phyloP scores from a whole-genome alignment of 2,888 invertebrate species.

The Pinctada fucata region DNA sequence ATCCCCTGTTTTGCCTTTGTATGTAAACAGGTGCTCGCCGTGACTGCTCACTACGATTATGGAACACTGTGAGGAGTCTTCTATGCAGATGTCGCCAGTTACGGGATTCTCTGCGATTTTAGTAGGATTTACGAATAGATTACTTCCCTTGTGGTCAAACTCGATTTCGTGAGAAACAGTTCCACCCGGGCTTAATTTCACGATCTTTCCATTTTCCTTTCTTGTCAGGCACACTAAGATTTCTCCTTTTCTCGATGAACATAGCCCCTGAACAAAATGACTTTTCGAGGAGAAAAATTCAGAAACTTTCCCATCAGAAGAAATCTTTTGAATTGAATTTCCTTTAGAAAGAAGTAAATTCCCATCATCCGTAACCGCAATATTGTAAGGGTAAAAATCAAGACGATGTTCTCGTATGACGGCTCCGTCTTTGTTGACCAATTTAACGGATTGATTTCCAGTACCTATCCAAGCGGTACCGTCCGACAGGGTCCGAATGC shows the following conservation, averaged over 20 bases:
- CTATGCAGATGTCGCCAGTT: conserved; percentile 14
- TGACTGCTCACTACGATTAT: conserved; percentile 10
- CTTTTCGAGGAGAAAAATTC: conserved; percentile 2
- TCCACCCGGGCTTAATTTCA: conserved; percentile 1
- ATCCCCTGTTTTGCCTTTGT: conserved; percentile 1
- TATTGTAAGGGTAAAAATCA: conserved; percentile 23
- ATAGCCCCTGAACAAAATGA: conserved; percentile 11
- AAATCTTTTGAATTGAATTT: background rate
- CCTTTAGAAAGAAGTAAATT: conserved; percentile 13
- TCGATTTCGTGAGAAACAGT: conserved; percentile 7
- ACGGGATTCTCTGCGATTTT: conserved; percentile 16
- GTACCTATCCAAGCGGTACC: conserved; percentile 21
- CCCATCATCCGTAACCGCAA: background rate
- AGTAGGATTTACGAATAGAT: conserved; percentile 9
- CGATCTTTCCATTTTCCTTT: conserved; percentile 7
- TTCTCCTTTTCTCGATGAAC: conserved; percentile 4
- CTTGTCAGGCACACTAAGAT: conserved; percentile 7
- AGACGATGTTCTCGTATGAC: conserved; percentile 2
- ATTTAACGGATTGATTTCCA: conserved; percentile 11
- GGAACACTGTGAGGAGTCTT: conserved; percentile 5
- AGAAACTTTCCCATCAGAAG: conserved; percentile 6
- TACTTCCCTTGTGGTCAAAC: conserved; percentile 9
- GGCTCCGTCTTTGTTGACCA: background rate
- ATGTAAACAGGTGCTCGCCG: conserved; percentile 9
- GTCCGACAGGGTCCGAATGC: conserved; percentile 21